These are phyloP conservation scores for Sorex maritimensis DNA, from an alignment of 2,797 vertebrate species.

Conservation along the genomic window DNA sequence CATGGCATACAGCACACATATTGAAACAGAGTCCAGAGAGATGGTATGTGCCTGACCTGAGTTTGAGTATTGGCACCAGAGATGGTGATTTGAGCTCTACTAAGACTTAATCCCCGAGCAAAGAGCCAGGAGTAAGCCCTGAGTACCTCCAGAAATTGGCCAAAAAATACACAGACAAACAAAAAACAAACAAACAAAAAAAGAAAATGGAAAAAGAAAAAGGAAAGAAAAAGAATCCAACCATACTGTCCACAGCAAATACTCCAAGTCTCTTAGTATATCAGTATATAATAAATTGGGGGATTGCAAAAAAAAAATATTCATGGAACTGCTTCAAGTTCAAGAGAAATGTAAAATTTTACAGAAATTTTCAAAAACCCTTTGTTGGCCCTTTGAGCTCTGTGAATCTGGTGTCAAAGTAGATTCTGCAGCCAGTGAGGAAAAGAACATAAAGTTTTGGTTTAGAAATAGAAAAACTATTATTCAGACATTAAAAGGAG, in stretches of 20 bases:
- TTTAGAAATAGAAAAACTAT: conserved; percentile 42
- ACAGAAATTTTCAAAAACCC: background rate
- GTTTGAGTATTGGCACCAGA: no score
- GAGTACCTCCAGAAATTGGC: no score
- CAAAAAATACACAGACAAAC: no score
- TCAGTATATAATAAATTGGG: background rate
- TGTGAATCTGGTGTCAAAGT: no score
- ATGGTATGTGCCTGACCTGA: no score
- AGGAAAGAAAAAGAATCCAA: background rate
- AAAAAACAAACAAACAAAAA: no score
- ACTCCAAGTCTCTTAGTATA: background rate
- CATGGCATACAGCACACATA: no score
- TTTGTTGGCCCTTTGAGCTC: background rate
- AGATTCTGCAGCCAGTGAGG: background rate
- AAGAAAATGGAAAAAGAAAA: no score
- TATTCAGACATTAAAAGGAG: conserved; percentile 46
- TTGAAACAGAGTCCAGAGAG: background rate
- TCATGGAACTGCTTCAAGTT: background rate
- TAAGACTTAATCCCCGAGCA: background rate
- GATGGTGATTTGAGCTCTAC: no score
- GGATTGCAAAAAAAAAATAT: background rate
- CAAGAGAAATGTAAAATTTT: background rate
- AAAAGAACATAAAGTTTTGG: background rate
- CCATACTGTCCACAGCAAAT: background rate
- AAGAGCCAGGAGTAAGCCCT: no score